Base-by-base conservation (phyloP, 2,797 vertebrate species). In the Helarctos malayanus region DNA sequence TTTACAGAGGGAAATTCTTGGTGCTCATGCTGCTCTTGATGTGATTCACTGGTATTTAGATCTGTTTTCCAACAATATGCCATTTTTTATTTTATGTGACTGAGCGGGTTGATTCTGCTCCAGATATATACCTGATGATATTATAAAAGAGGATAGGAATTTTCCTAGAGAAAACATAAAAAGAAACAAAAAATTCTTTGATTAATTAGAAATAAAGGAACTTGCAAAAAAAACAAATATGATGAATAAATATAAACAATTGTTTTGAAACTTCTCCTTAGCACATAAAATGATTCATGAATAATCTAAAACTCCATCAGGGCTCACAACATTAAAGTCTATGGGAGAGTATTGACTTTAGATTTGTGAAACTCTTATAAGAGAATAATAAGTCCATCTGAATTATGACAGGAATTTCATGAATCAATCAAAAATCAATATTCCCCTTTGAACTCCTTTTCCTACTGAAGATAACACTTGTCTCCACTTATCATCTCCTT, bases 61-160 rank as follows among this genome's bases (percentile, higher is more conserved):
- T 95, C 94, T 85, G 59, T 54, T 88, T 90, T 93, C 97, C 96
- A 61, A 54, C 2, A 90, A 69, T 96, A 63, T 3, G 97, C 97
- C 98, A 98, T 98, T 92, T 35, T 97, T 85, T 78, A 95, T 80
- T 83, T 84, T 76, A 79, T 87, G 14, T 78, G 93, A 91, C 29
- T 84, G 71, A 85, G 21, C 81, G 19, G 18, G 4, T n/a, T 93
- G 45, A 78, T 19, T 94, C 52, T 75, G 45, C 11, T 69, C 27
- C 92, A 90, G 32, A 41, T 90, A 38, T 38, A 18, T 95, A 32
- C 21, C 87, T 79, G 85, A 68, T 88, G 57, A 76, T 65, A 52
- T 49, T 32, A 52, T n/a, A 25, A 69, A 54, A 78, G 38, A 89
- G 5, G 18, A 54, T 29, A 68, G 3, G 61, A 69, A 12, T 81